Base-by-base conservation (phyloP, 2,888 invertebrate genomes). In the Tenthredo distinguenda region DNA sequence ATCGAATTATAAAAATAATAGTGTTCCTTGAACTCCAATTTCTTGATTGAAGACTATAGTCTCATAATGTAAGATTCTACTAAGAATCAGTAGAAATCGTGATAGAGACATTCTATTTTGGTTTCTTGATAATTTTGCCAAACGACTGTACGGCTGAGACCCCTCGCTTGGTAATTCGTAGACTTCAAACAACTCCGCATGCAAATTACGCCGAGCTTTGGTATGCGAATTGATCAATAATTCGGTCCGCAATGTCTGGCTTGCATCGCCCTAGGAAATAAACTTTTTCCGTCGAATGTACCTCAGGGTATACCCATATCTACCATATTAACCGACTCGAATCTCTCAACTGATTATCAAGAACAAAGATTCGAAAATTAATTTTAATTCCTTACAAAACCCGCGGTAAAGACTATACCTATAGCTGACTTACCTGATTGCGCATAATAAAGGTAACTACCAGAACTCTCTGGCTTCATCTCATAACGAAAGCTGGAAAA, bases 371-470 rank as follows among this genome's bases (percentile, higher is more conserved):
- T 72, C 12, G 40, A 15, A 43, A 43, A 26, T 26, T 26, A 21
- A 26, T 26, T 62, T 58, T 12, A 62, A 62, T 26, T 26, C 10
- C 12, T 12, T 12, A 62, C 21, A 21, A 62, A 21, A 0, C 62
- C 2, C 62, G 43, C 12, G 15, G 31, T 43, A 43, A 5, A 34
- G 62, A 83, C 74, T 55, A 47, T 43, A 74, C 43, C 40, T 26
- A 6, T 43, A 26, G 12, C 4, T 15, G 34, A 55, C 92, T 93
- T 93, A 95, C 96, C 95, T 91, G 95, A 94, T 79, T 91, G 91
- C 18, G 91, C 90, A 68, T 89, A 89, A 79, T 91, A 91, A 43
- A 91, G 88, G 50, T 88, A 89, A 47, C 91, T 90, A 4, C 91
- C 91, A 55, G 85, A 55, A n/a, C 71, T 87, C 31, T 90, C 89